Conservation (phyloP, 2,888 invertebrate species). For the Pristionchus japonicus region DNA sequence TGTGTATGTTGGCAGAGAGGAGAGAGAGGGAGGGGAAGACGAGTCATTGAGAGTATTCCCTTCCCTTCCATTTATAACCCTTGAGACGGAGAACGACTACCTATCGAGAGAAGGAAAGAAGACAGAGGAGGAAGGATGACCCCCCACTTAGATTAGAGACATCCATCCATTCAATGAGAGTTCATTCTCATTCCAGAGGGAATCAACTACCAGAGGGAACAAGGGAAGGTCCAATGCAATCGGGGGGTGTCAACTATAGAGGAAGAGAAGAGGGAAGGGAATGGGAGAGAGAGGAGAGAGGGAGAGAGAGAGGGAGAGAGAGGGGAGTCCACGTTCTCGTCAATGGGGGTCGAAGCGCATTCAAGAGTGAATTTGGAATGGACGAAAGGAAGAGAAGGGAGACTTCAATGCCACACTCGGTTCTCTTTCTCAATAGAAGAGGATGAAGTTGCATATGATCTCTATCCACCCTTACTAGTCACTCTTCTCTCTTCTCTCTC, state of each 20-base stretch:
- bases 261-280: constrained; percentile 12
- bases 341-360: background rate
- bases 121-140: too few relatives aligned
- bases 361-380: background rate
- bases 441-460: background rate
- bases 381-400: background rate
- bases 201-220: background rate
- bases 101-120: background rate
- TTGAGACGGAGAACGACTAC: background rate
- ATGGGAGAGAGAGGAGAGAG: too few relatives aligned
- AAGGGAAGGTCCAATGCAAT: background rate
- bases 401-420: background rate
- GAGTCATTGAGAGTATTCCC: background rate
- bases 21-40: background rate
- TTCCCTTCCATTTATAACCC: background rate
- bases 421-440: background rate
- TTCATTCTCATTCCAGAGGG: too few relatives aligned
- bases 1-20: background rate
- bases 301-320: background rate
- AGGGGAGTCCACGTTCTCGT: background rate
- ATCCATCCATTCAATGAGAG: background rate
- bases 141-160: background rate
- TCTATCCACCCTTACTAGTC: background rate
- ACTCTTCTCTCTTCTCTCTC: background rate
- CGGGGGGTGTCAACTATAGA: background rate